Conservation (phyloP, 2,113 vertebrate species). For the Ranitomeya variabilis region DNA sequence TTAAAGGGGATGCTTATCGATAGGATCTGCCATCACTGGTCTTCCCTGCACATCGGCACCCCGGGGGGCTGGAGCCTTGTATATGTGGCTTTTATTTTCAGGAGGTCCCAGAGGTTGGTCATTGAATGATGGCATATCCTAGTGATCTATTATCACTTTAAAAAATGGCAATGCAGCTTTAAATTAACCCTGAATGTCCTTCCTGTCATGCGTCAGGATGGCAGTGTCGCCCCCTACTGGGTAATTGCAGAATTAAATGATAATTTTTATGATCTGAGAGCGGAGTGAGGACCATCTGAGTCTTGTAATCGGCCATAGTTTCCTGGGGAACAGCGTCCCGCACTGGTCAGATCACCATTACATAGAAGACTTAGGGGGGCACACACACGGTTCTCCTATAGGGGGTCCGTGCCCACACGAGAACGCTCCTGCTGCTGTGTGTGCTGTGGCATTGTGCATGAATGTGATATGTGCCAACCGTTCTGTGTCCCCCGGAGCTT, state of each 20-base stretch:
- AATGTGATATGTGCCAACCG: not conserved
- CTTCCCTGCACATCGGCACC: no score
- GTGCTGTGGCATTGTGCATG: not conserved
- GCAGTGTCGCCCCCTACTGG: not conserved
- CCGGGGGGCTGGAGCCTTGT: no score
- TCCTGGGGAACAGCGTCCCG: not conserved
- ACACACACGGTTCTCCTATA: not conserved
- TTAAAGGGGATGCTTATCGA: no score
- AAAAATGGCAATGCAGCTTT: no score
- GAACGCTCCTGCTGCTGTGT: not conserved
- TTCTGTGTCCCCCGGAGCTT: slow-evolving; percentile 26
- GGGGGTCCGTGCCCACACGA: not conserved
- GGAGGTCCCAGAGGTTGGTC: no score
- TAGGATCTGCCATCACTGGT: no score
- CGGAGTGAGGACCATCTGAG: no score
- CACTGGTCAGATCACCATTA: not conserved
- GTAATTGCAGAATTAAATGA: not conserved
- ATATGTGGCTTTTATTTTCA: no score
- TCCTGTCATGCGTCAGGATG: not conserved
- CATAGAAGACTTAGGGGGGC: not conserved
- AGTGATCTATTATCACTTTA: no score
- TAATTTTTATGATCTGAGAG: no score
- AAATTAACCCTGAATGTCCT: no score
- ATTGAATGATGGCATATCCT: no score
- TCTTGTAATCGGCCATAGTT: not conserved